Evolutionary conservation across 2,797 vertebrate species (phyloP).

Genomic region (Enteromius paludinosus): DNA sequence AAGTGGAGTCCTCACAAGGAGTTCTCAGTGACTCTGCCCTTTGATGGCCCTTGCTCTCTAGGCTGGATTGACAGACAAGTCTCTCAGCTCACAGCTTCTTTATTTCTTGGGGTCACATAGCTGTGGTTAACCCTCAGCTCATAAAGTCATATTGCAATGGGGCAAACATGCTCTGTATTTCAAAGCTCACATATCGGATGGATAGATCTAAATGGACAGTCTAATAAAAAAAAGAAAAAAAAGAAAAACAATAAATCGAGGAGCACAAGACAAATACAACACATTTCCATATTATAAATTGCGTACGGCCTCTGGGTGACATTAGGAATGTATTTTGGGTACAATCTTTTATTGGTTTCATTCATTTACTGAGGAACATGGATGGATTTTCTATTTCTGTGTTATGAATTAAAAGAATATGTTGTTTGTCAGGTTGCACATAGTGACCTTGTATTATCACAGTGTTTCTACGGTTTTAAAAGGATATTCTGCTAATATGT

Average conservation of each 20-base stretch:
- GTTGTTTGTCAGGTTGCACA: constrained; percentile 1
- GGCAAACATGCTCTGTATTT: constrained; percentile 5
- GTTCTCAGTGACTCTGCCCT: not conserved
- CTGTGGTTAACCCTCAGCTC: constrained; percentile 9
- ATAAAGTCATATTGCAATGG: constrained; percentile 19
- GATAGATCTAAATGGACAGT: constrained; percentile 12
- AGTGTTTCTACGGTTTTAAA: constrained; percentile 11
- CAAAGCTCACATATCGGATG: not conserved
- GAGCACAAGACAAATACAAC: not conserved
- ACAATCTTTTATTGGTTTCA: not conserved
- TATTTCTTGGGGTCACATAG: not conserved
- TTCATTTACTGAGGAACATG: not conserved
- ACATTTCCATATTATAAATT: constrained; percentile 8
- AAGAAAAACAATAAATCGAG: not conserved
- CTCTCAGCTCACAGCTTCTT: constrained; percentile 10
- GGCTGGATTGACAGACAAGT: constrained; percentile 33
- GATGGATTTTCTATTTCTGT: constrained; percentile 4
- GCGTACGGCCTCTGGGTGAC: not conserved
- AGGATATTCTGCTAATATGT: not conserved
- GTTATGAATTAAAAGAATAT: constrained; percentile 21
- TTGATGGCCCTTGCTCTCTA: not conserved
- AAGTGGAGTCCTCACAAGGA: not conserved
- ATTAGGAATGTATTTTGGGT: not conserved
- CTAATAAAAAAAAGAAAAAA: not conserved
- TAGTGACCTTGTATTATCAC: constrained; percentile 1